Conservation (phyloP, 2,797 vertebrate genomes). For the Gymnothorax javanicus region DNA sequence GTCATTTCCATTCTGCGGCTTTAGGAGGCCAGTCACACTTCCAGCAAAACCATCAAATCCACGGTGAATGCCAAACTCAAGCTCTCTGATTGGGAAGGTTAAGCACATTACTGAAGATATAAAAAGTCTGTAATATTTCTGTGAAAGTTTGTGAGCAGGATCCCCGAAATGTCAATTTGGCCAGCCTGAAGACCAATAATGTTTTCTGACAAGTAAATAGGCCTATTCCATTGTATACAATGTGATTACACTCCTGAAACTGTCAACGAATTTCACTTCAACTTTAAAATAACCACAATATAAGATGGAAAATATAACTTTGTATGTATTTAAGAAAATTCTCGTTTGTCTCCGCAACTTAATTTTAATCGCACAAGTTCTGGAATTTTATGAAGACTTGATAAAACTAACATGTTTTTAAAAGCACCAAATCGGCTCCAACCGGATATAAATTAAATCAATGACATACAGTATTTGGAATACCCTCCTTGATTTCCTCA, state of each 20-base stretch:
- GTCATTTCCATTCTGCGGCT: constrained; percentile 7
- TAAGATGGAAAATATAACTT: not conserved
- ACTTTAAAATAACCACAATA: not conserved
- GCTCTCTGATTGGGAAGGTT: constrained; percentile 9
- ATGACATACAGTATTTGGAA: not conserved
- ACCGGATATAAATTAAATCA: not conserved
- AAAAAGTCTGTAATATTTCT: not conserved
- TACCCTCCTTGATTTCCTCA: not conserved
- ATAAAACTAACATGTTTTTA: not conserved
- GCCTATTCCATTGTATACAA: not conserved
- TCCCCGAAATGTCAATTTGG: not conserved
- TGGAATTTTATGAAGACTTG: not conserved
- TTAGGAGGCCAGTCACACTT: constrained; percentile 4
- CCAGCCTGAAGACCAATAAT: not conserved
- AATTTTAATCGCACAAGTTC: not conserved
- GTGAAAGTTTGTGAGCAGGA: not conserved
- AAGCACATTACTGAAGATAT: not conserved
- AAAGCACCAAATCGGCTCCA: not conserved
- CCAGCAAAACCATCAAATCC: not conserved
- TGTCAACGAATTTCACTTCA: not conserved
- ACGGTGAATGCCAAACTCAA: not conserved
- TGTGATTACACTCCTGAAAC: not conserved
- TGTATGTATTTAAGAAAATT: not conserved
- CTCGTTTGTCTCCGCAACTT: not conserved
- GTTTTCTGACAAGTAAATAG: not conserved